Conservation (phyloP, 2,113 vertebrate species). For the Oreocharis arfaki region DNA sequence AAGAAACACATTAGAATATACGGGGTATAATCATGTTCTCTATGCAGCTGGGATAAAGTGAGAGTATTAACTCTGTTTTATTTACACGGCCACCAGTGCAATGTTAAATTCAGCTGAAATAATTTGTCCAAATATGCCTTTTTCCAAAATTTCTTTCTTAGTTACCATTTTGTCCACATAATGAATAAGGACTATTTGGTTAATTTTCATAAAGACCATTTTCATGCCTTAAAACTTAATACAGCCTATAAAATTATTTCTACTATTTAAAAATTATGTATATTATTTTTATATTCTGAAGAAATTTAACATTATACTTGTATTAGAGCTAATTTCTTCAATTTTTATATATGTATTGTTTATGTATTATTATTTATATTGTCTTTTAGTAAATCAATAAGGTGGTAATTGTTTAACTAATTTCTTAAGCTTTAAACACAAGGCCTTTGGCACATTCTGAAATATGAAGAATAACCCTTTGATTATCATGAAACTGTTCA, state of each 20-base stretch:
- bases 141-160: background rate
- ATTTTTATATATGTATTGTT: background rate
- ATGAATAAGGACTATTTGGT: background rate
- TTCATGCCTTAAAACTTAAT: background rate
- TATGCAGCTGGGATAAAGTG: background rate
- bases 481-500: background rate
- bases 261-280: background rate
- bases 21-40: background rate
- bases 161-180: background rate
- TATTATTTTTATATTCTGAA: background rate
- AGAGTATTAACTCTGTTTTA: background rate
- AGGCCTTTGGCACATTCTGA: background rate
- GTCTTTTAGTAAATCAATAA: background rate
- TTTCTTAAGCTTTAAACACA: background rate
- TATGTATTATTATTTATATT: background rate
- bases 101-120: background rate
- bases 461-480: background rate
- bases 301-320: background rate
- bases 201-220: background rate
- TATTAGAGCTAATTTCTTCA: background rate
- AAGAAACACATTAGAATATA: background rate
- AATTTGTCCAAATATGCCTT: background rate
- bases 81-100: background rate
- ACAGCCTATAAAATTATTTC: background rate
- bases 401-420: background rate